phyloP scores from a whole-genome alignment of 2,113 vertebrate species.

The Solea solea region DNA sequence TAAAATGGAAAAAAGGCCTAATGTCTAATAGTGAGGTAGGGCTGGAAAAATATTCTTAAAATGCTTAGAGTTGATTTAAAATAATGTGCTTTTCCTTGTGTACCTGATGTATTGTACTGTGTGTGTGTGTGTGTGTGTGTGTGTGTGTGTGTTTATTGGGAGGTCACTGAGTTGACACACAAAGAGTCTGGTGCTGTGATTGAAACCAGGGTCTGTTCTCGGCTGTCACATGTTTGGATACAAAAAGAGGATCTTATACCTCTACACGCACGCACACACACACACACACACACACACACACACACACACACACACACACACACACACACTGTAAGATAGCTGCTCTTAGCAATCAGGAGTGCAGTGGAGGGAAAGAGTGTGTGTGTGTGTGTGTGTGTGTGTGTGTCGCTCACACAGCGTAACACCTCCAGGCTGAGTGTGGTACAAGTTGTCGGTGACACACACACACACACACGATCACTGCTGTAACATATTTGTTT shows the following conservation, averaged over 20 bases:
- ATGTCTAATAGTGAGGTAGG: too few relatives aligned
- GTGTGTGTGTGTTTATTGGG: conserved; percentile 24
- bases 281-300: conserved; percentile 25
- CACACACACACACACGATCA: conserved; percentile 14
- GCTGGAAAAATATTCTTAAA: too few relatives aligned
- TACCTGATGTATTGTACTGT: background rate
- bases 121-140: conserved; percentile 28
- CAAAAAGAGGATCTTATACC: conserved; percentile 75
- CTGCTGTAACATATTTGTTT: too few relatives aligned
- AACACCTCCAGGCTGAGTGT: conserved; percentile 77
- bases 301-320: conserved; percentile 32
- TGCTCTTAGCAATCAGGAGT: conserved; percentile 76
- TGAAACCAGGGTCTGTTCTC: conserved; percentile 83
- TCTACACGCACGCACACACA: conserved; percentile 6
- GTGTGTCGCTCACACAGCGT: conserved; percentile 54
- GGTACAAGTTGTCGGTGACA: conserved; percentile 62
- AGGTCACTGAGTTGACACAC: conserved; percentile 67
- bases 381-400: conserved; percentile 71
- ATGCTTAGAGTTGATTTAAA: too few relatives aligned
- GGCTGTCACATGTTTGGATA: conserved; percentile 80
- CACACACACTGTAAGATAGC: conserved; percentile 51
- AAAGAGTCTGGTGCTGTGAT: conserved; percentile 80
- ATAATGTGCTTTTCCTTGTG: too few relatives aligned
- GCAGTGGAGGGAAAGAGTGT: conserved; percentile 75
- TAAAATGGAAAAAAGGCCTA: too few relatives aligned